Evolutionary conservation across 2,888 invertebrate genomes (phyloP).

Genomic region (Lasioglossum oenotherae): DNA sequence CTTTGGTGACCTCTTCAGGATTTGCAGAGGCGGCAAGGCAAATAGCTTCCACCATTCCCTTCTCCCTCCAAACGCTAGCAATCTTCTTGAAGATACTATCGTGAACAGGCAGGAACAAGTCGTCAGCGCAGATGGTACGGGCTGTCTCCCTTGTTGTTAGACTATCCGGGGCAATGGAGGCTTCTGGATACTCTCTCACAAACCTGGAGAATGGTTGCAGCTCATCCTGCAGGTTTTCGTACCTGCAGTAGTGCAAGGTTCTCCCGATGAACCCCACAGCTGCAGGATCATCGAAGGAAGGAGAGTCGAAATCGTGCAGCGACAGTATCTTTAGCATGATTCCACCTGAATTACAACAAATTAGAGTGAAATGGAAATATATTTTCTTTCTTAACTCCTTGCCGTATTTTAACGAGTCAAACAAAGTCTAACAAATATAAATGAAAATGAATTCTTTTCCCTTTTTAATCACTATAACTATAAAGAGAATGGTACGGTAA

Average conservation of each 20-base stretch:
- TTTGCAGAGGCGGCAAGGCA: constrained; percentile 87
- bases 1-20: constrained; percentile 85
- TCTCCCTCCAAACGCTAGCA: constrained; percentile 91
- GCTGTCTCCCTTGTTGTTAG: constrained; percentile 86
- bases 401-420: too few relatives aligned
- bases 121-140: constrained; percentile 85
- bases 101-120: constrained; percentile 88
- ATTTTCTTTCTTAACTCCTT: too few relatives aligned
- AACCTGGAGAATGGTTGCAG: constrained; percentile 76
- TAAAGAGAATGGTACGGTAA: too few relatives aligned
- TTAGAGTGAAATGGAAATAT: too few relatives aligned
- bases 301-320: constrained; percentile 75
- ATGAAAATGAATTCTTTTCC: too few relatives aligned
- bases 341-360: too few relatives aligned
- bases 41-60: constrained; percentile 90
- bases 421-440: too few relatives aligned
- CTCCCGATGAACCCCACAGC: constrained; percentile 73
- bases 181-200: constrained; percentile 88
- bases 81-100: constrained; percentile 91
- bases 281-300: constrained; percentile 67
- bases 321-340: constrained; percentile 75
- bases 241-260: constrained; percentile 70
- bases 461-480: too few relatives aligned
- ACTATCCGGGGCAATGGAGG: constrained; percentile 89
- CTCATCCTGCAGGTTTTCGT: constrained; percentile 76